Conservation (phyloP, 2,797 vertebrate species). For the Mormyrus proboscirostris region DNA sequence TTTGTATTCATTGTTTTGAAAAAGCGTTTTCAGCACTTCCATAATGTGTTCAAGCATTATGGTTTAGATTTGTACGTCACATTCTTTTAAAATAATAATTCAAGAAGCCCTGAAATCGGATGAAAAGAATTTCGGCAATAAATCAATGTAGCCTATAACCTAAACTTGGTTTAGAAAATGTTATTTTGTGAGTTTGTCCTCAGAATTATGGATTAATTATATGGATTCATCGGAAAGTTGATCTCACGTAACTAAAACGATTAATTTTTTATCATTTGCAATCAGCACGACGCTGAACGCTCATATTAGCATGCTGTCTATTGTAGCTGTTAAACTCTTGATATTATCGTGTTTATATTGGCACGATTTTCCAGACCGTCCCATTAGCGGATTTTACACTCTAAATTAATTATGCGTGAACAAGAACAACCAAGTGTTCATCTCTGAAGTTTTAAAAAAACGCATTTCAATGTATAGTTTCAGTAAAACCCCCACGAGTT, state of each 20-base stretch:
- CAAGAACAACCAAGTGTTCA: background rate
- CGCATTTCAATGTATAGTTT: background rate
- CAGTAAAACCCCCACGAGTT: background rate
- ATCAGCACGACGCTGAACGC: background rate
- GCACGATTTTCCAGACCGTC: background rate
- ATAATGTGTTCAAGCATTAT: background rate
- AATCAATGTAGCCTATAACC: background rate
- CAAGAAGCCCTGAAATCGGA: background rate
- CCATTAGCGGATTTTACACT: background rate
- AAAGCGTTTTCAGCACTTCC: background rate
- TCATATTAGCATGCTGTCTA: background rate
- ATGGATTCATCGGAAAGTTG: background rate
- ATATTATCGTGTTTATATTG: background rate
- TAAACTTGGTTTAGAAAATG: background rate
- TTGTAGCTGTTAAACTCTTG: background rate
- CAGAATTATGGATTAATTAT: background rate
- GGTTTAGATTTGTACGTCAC: background rate
- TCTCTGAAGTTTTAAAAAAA: background rate
- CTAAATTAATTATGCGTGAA: background rate
- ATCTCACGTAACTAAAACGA: background rate
- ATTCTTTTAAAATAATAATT: background rate
- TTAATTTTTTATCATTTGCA: background rate
- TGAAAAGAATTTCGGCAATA: background rate
- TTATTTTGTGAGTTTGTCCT: background rate
- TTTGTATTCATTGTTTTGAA: background rate